Evolutionary conservation across 2,888 invertebrate species (phyloP).

Genomic region (Tachina lurida): DNA sequence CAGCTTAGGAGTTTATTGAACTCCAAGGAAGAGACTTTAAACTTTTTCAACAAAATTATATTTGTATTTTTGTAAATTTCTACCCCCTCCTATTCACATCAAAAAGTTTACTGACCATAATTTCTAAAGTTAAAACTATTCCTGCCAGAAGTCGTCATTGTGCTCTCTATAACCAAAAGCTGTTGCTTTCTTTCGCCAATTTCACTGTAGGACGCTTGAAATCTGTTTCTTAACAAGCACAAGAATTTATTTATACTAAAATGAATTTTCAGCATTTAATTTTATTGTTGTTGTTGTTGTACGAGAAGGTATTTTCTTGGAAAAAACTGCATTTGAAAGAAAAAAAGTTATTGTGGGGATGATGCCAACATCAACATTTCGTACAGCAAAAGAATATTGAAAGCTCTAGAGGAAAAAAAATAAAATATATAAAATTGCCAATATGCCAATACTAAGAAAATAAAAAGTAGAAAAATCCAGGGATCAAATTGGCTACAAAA

Average conservation of each 20-base stretch:
- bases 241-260: background rate
- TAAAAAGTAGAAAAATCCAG: background rate
- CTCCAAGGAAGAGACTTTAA: background rate
- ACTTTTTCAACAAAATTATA: conserved; percentile 14
- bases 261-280: no score
- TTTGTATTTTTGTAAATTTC: conserved; percentile 3
- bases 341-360: background rate
- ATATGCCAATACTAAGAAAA: background rate
- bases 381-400: conserved; percentile 1
- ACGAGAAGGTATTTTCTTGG: background rate
- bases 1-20: background rate
- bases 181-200: background rate
- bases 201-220: conserved; percentile 19
- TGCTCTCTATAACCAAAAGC: background rate
- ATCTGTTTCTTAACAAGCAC: conserved; percentile 21
- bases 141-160: background rate
- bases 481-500: conserved; percentile 2
- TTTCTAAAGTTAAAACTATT: background rate
- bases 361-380: conserved; percentile 6
- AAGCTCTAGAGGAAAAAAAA: background rate
- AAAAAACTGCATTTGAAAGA: background rate
- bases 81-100: background rate
- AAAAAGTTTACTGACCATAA: background rate
- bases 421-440: conserved; percentile 1
- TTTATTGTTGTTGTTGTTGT: background rate